These are phyloP conservation scores for Antitype chi DNA, from an alignment of 2,888 invertebrate genomes.

Conservation along the genomic window DNA sequence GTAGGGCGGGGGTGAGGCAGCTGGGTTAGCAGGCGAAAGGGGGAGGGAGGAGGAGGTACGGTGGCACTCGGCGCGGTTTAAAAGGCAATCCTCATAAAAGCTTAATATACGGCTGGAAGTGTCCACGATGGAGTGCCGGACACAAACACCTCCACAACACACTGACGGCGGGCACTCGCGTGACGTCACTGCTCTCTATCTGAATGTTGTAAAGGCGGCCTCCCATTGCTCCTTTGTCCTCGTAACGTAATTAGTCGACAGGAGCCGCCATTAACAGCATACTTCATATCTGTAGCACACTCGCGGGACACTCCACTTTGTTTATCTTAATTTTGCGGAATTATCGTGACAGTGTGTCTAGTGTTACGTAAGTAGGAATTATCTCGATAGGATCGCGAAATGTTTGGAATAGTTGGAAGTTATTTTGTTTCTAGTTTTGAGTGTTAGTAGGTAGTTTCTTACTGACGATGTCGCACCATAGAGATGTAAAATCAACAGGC, in stretches of 20 bases:
- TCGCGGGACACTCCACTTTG: slow-evolving; percentile 16
- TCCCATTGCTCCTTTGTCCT: slow-evolving; percentile 29
- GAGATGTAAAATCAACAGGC: not conserved
- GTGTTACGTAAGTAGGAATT: not conserved
- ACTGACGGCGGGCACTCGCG: slow-evolving; percentile 1
- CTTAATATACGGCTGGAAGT: slow-evolving; percentile 66
- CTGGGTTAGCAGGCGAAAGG: not conserved
- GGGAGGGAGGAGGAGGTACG: not conserved
- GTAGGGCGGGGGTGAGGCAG: slow-evolving; percentile 15
- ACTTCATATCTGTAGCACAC: slow-evolving; percentile 25
- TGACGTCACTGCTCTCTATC: slow-evolving; percentile 43
- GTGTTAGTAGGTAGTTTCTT: not conserved
- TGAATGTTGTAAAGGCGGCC: slow-evolving; percentile 21
- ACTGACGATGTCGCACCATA: not conserved
- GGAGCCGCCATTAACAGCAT: slow-evolving; percentile 9
- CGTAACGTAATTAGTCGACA: slow-evolving; percentile 39
- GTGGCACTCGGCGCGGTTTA: slow-evolving; percentile 58
- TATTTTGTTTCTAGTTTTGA: not conserved
- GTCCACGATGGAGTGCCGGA: slow-evolving; percentile 54
- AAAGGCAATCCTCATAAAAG: slow-evolving; percentile 73
- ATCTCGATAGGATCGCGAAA: not conserved
- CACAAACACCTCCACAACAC: slow-evolving; percentile 21
- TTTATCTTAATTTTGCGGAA: slow-evolving; percentile 16
- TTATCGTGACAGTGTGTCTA: not conserved
- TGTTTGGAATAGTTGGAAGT: not conserved